Conservation (phyloP, 2,113 vertebrate genomes). For the Copsychus sechellarum region DNA sequence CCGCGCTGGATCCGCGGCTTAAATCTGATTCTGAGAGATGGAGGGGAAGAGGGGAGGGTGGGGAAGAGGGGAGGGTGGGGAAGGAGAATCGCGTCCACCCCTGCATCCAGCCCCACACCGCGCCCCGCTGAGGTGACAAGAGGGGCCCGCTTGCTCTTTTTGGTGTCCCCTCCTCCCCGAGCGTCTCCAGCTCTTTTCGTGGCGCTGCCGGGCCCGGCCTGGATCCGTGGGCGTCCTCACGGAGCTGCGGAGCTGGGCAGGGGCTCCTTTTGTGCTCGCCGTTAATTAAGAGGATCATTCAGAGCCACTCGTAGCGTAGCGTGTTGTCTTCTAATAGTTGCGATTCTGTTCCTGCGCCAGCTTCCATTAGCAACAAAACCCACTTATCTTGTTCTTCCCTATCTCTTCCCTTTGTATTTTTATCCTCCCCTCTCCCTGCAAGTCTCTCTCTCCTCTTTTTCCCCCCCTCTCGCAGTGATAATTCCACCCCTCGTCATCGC, state of each 20-base stretch:
- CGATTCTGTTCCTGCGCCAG: conserved; percentile 58
- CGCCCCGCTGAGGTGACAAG: not conserved
- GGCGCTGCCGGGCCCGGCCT: rapidly evolving
- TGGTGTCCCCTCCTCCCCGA: rapidly evolving
- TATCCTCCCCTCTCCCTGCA: conserved; percentile 39
- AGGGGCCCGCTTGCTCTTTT: not conserved
- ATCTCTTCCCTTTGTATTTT: conserved; percentile 67
- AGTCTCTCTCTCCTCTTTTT: not conserved
- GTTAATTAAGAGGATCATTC: conserved; percentile 69
- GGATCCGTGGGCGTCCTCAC: not conserved
- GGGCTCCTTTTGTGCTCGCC: conserved; percentile 36
- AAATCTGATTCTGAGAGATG: not conserved
- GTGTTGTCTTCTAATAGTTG: conserved; percentile 59
- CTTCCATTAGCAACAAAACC: conserved; percentile 72
- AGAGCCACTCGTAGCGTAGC: conserved; percentile 48
- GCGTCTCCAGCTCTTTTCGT: rapidly evolving
- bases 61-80: too few species aligned
- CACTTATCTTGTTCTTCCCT: conserved; percentile 72
- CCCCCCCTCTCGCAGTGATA: conserved; percentile 34
- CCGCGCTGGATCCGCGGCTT: conserved; percentile 11
- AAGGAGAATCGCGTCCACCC: not conserved
- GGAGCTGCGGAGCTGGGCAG: not conserved
- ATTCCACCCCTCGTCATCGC: conserved; percentile 58
- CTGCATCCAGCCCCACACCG: rapidly evolving
- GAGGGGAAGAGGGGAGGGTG: not conserved